A percentile compares a stretch with the other conserved stretches of the same genome.
Evolutionary conservation across 2,888 invertebrate species (phyloP).

Genomic region (Hipparchia semele): DNA sequence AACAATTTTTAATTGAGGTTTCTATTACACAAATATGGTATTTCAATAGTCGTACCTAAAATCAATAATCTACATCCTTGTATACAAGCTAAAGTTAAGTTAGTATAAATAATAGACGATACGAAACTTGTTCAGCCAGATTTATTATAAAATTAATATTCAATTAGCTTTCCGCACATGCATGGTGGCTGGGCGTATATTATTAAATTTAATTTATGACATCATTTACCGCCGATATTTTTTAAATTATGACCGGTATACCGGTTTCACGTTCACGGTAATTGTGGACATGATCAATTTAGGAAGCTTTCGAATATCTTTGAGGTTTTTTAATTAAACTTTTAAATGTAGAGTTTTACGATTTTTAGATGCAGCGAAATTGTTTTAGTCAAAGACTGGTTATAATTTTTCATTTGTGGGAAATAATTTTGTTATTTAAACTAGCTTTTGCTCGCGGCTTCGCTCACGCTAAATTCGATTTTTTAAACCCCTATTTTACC

Average conservation of each 20-base stretch:
- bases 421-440: background rate
- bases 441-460: too few relatives aligned
- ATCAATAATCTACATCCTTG: conserved; percentile 29
- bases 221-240: conserved; percentile 80
- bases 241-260: conserved; percentile 66
- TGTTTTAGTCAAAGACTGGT: background rate
- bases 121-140: conserved; percentile 71
- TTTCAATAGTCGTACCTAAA: conserved; percentile 7
- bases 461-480: too few relatives aligned
- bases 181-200: conserved; percentile 75
- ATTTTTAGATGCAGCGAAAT: background rate
- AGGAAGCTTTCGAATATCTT: conserved; percentile 38
- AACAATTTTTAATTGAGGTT: too few relatives aligned
- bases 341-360: conserved; percentile 29
- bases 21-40: background rate
- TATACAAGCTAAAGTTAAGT: conserved; percentile 57
- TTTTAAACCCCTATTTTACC: too few relatives aligned
- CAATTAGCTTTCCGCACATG: conserved; percentile 83
- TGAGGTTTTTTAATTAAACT: conserved; percentile 35
- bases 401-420: background rate
- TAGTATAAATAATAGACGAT: conserved; percentile 72
- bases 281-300: conserved; percentile 65
- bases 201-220: conserved; percentile 82
- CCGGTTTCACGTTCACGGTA: conserved; percentile 68
- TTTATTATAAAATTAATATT: conserved; percentile 82